Percentiles rank a stretch among this genome's conserved stretches.
phyloP scores from a whole-genome alignment of 2,113 vertebrate genomes.

The Misgurnus mizolepis region DNA sequence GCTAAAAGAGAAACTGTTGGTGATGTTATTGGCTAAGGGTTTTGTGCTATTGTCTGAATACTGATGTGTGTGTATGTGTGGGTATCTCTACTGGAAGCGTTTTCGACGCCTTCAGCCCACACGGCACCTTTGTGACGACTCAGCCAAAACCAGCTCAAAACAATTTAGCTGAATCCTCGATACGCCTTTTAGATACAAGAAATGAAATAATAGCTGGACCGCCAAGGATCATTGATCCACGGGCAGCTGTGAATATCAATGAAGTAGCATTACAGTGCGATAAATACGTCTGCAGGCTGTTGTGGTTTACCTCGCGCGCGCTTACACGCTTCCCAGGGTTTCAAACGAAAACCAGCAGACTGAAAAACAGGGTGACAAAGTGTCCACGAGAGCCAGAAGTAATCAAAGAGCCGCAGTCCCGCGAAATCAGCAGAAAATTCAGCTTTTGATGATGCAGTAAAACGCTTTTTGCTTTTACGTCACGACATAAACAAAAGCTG shows the following conservation, averaged over 20 bases:
- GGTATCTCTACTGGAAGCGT: conserved; percentile 11
- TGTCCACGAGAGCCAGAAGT: background rate
- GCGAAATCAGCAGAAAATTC: conserved; percentile 9
- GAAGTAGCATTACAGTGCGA: conserved; percentile 61
- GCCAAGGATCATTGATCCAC: conserved; percentile 65
- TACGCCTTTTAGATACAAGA: conserved; percentile 61
- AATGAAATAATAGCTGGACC: conserved; percentile 64
- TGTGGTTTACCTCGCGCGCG: conserved; percentile 29
- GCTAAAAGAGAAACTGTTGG: background rate
- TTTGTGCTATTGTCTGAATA: conserved; percentile 34
- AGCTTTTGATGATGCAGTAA: conserved; percentile 1
- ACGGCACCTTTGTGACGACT: conserved; percentile 53
- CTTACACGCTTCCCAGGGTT: conserved; percentile 31
- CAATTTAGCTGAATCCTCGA: conserved; percentile 61
- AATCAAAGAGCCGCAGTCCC: background rate
- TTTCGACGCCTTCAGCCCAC: conserved; percentile 28
- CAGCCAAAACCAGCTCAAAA: conserved; percentile 59
- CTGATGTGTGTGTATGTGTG: background rate
- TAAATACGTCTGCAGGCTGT: conserved; percentile 58
- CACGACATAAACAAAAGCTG: background rate
- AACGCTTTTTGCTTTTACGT: background rate
- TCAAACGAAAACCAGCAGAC: conserved; percentile 26
- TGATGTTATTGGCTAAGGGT: conserved; percentile 22
- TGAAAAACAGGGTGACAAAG: conserved; percentile 24
- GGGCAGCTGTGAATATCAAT: conserved; percentile 70